phyloP scores from a whole-genome alignment of 1,140 invertebrate genomes.

The Planococcus citri region DNA sequence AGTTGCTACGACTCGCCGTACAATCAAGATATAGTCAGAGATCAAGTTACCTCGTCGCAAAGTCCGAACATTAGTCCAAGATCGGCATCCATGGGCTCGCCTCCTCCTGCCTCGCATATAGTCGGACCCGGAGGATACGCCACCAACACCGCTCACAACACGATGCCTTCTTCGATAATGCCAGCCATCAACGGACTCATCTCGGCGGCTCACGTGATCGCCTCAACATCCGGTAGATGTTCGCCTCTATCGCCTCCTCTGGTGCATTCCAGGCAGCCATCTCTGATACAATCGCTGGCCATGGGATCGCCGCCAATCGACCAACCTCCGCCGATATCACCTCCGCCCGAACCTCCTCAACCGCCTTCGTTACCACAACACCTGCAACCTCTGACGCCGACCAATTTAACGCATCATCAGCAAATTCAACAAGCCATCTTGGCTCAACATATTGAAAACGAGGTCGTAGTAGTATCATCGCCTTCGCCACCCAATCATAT shows the following conservation, averaged over 20 bases:
- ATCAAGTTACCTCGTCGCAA: conserved; percentile 39
- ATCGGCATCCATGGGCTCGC: conserved; percentile 39
- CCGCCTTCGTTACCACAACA: conserved; percentile 16
- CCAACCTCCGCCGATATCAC: neutral
- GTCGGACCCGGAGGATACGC: conserved; percentile 29
- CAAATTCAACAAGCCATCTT: conserved; percentile 27
- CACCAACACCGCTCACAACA: conserved; percentile 30
- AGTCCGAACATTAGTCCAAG: conserved; percentile 44
- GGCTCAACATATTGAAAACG: conserved; percentile 24
- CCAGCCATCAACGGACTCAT: conserved; percentile 43
- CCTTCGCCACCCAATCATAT: conserved; percentile 40
- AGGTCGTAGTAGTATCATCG: conserved; percentile 36
- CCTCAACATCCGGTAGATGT: conserved; percentile 30
- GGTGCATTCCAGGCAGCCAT: conserved; percentile 9
- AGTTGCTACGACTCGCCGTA: conserved; percentile 50
- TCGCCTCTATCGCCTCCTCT: conserved; percentile 34
- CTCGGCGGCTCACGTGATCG: conserved; percentile 34
- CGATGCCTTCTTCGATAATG: conserved; percentile 22
- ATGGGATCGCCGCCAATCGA: conserved; percentile 7
- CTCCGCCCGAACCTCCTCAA: conserved; percentile 1
- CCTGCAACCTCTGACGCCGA: neutral
- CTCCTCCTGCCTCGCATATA: conserved; percentile 25
- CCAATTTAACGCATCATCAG: conserved; percentile 31
- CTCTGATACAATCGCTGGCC: conserved; percentile 3
- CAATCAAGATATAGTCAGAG: conserved; percentile 44